Percentiles rank a stretch among this genome's conserved stretches.
Evolutionary conservation across 2,888 invertebrate genomes (phyloP).

Genomic region (Amorpha juglandis): DNA sequence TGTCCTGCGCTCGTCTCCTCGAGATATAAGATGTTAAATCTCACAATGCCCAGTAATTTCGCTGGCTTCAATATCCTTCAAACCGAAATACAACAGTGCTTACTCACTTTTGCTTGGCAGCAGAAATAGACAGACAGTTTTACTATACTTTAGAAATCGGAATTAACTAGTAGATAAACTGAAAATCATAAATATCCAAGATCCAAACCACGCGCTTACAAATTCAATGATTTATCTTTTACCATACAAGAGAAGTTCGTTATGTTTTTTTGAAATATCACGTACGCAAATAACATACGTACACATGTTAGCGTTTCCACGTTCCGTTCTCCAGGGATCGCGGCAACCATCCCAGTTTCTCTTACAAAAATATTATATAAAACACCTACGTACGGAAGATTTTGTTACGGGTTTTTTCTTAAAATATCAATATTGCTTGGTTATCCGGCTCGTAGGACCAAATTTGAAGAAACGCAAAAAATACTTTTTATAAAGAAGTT

Average conservation of each 20-base stretch:
- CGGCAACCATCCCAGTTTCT: conserved; percentile 53
- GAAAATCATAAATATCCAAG: background rate
- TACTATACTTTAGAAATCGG: too few relatives aligned
- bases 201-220: conserved; percentile 12
- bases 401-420: conserved; percentile 15
- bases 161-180: background rate
- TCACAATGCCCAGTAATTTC: too few relatives aligned
- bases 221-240: conserved; percentile 26
- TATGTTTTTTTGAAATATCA: conserved; percentile 46
- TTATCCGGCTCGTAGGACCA: conserved; percentile 11
- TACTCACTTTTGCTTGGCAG: too few relatives aligned
- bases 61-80: too few relatives aligned
- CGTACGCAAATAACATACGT: conserved; percentile 59
- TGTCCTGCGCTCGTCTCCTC: too few relatives aligned
- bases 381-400: conserved; percentile 10
- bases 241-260: conserved; percentile 34
- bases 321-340: conserved; percentile 60
- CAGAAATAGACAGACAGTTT: too few relatives aligned
- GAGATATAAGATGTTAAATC: too few relatives aligned
- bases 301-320: conserved; percentile 33
- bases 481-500: too few relatives aligned
- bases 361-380: conserved; percentile 57
- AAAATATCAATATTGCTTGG: background rate
- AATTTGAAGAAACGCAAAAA: background rate
- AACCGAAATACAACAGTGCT: too few relatives aligned